Percentiles rank a stretch among this genome's conserved stretches.
Conservation (phyloP, 2,113 vertebrate genomes). For the Paedocypris sp. region DNA sequence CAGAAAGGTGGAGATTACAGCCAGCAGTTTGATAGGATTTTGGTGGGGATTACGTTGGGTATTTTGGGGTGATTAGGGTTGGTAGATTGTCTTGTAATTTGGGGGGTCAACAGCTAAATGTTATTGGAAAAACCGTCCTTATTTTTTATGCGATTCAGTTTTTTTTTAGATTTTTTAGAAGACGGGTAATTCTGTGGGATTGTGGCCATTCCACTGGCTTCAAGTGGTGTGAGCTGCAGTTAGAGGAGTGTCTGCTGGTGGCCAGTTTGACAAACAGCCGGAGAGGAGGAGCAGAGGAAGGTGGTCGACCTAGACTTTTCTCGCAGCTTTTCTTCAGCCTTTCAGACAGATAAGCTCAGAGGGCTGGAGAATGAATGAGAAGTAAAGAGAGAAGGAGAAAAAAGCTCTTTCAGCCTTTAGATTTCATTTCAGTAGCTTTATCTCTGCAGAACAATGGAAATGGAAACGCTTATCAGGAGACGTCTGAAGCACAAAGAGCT, state of each 20-base stretch:
- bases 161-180: no score
- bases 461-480: conserved; percentile 42
- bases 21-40: no score
- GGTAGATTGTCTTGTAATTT: no score
- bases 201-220: conserved; percentile 21
- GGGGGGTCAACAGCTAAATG: no score
- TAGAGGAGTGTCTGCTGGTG: conserved; percentile 24
- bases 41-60: no score
- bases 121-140: no score
- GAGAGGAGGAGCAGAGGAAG: conserved; percentile 19
- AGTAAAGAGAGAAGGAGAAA: conserved; percentile 28
- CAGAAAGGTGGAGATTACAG: no score
- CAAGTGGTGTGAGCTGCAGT: conserved; percentile 22
- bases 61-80: no score
- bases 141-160: no score
- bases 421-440: conserved; percentile 49
- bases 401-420: conserved; percentile 48
- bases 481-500: conserved; percentile 31
- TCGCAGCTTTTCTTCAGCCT: conserved; percentile 30
- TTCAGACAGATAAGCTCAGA: conserved; percentile 42
- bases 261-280: conserved; percentile 26
- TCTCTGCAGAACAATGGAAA: conserved; percentile 48
- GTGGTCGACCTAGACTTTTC: conserved; percentile 25
- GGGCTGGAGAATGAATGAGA: conserved; percentile 5
- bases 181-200: conserved; percentile 8